These are phyloP conservation scores for Biston stratarius DNA, from an alignment of 2,888 invertebrate genomes.

Conservation along the genomic window DNA sequence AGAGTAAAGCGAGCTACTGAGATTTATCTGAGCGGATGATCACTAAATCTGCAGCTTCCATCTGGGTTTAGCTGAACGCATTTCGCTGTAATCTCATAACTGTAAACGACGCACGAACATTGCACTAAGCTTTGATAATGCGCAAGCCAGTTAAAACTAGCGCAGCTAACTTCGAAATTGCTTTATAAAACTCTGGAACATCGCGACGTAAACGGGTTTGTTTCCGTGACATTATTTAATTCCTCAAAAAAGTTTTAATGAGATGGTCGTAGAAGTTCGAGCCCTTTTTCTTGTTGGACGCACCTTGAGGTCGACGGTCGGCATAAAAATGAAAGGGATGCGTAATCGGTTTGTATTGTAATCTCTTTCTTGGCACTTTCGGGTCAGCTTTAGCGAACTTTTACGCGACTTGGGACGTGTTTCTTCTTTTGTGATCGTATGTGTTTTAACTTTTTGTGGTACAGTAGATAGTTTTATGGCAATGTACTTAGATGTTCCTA, in stretches of 20 bases:
- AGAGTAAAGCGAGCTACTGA: no score
- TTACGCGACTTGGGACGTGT: conserved; percentile 10
- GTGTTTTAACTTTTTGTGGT: conserved; percentile 12
- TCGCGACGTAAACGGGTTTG: conserved; percentile 60
- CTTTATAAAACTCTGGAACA: conserved; percentile 51
- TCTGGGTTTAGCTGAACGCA: conserved; percentile 10
- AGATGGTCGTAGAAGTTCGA: conserved; percentile 49
- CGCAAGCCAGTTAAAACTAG: conserved; percentile 30
- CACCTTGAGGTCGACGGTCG: conserved; percentile 39
- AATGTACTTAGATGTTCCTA: no score
- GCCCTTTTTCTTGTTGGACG: conserved; percentile 44
- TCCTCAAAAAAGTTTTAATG: conserved; percentile 69
- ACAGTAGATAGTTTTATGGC: background rate
- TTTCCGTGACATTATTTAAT: conserved; percentile 63
- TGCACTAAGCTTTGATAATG: conserved; percentile 13
- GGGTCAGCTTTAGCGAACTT: conserved; percentile 20
- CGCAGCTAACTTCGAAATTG: conserved; percentile 52
- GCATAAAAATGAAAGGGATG: conserved; percentile 23
- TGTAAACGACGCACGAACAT: conserved; percentile 7
- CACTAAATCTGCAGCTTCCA: conserved; percentile 5
- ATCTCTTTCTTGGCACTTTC: conserved; percentile 27
- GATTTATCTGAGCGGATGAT: background rate
- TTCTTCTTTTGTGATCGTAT: conserved; percentile 9
- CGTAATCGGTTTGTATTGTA: conserved; percentile 25
- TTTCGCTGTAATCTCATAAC: conserved; percentile 6